Evolutionary conservation across 2,113 vertebrate species (phyloP), one percentile per base, ranked within the genome.

Genomic region (Actenoides hombroni): DNA sequence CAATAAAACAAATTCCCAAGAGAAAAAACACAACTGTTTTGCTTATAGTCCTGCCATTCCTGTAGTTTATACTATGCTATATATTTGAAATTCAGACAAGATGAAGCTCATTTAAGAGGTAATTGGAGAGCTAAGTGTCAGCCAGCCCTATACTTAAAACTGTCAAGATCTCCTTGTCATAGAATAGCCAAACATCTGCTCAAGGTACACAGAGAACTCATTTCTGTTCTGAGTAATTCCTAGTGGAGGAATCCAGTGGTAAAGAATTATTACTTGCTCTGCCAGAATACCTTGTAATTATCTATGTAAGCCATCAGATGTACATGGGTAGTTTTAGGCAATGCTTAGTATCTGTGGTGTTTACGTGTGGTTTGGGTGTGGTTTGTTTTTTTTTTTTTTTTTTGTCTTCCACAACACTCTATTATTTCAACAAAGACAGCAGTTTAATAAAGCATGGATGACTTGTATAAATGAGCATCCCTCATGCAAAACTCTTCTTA

Each of bases 261-360:
- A 82, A 90, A 91, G 56, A 64, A 86, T 86, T 74, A 81, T 18
- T 64, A 51, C 16, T 78, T 94, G 26, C 48, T 92, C 65, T 82
- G 26, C 81, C 24, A 92, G 77, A 87, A 28, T 49, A 95, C 46
- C 26, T 77, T 95, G 26, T 92, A 95, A 95, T 97, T 96, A 90
- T 79, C 63, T 70, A 24, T 37, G 42, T 68, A 96, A 94, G 39
- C 42, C n/a, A 90, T 91, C 70, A 95, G 79, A 85, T 88, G 3
- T 80, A 92, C 77, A 56, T 56, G 92, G 68, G 49, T 92, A 94
- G 71, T 88, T 97, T 94, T 76, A 94, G 65, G 86, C 67, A 88
- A 49, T 80, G 83, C 40, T n/a, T 92, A 26, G 7, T 94, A 68
- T 53, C 71, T 28, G 40, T 48, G 54, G 40, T 86, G 65, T 77